A percentile compares a stretch with the other conserved stretches of the same genome.
These are phyloP conservation scores for Maylandia zebra DNA, from an alignment of 2,113 vertebrate species.

Conservation along the genomic window DNA sequence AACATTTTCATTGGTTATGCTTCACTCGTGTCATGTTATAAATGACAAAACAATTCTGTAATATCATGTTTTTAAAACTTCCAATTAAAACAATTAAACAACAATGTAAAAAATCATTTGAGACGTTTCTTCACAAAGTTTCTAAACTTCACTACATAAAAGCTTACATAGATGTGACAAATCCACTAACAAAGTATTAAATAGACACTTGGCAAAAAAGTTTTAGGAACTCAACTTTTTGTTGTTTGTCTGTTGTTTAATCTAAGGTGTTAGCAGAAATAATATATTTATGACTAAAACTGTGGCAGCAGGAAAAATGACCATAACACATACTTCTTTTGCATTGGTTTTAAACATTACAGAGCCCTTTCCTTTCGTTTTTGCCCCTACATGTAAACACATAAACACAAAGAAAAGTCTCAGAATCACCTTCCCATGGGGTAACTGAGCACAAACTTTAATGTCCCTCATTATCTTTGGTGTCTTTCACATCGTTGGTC, in stretches of 20 bases:
- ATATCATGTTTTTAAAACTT: not conserved
- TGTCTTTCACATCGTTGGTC: not conserved
- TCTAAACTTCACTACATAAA: not conserved
- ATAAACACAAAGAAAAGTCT: not conserved
- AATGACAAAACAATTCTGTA: not conserved
- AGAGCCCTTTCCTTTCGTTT: not conserved
- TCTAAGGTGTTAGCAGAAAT: not conserved
- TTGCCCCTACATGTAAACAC: not conserved
- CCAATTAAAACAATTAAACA: not conserved
- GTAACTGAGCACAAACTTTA: not conserved
- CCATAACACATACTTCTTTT: not conserved
- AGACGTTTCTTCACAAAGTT: not conserved
- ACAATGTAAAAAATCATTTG: not conserved
- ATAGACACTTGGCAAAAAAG: not conserved
- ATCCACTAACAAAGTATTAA: not conserved
- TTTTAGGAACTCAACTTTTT: not conserved
- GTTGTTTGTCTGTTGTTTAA: not conserved
- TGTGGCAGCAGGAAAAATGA: not conserved
- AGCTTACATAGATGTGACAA: not conserved
- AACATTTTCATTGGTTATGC: not conserved
- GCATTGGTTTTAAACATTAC: not conserved
- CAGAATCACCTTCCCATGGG: not conserved
- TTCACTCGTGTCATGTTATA: not conserved
- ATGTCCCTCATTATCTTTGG: not conserved
- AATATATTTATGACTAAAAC: not conserved